Evolutionary conservation across 2,888 invertebrate species (phyloP).

Genomic region (Chrysomela aeneicollis): DNA sequence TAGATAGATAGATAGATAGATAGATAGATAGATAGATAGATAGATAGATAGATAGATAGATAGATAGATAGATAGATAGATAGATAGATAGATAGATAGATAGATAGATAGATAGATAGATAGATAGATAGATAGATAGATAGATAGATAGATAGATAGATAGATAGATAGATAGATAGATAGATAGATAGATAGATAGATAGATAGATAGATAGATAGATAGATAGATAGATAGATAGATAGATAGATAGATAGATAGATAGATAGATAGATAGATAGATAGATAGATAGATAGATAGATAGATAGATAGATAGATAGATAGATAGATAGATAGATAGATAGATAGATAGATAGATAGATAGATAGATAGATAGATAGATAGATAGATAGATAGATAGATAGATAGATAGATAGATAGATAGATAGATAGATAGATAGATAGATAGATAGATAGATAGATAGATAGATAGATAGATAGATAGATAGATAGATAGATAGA

Average conservation of each 20-base stretch:
- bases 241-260: slow-evolving; percentile 40
- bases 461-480: too few relatives aligned
- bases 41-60: slow-evolving; percentile 2
- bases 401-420: too few relatives aligned
- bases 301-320: slow-evolving; percentile 40
- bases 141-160: slow-evolving; percentile 1
- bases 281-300: slow-evolving; percentile 40
- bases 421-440: too few relatives aligned
- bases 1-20: too few relatives aligned
- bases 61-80: not conserved
- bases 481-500: too few relatives aligned
- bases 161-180: not conserved
- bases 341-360: slow-evolving; percentile 39
- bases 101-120: too few relatives aligned
- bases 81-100: not conserved
- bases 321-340: slow-evolving; percentile 39
- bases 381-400: too few relatives aligned
- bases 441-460: too few relatives aligned
- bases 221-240: slow-evolving; percentile 30
- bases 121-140: not conserved
- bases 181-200: not conserved
- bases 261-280: slow-evolving; percentile 40
- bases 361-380: slow-evolving; percentile 4
- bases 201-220: too few relatives aligned
- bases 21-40: not conserved